Evolutionary conservation across 2,797 vertebrate species (phyloP), one percentile per base, ranked within the genome.

Genomic region (Danio tinwini): DNA sequence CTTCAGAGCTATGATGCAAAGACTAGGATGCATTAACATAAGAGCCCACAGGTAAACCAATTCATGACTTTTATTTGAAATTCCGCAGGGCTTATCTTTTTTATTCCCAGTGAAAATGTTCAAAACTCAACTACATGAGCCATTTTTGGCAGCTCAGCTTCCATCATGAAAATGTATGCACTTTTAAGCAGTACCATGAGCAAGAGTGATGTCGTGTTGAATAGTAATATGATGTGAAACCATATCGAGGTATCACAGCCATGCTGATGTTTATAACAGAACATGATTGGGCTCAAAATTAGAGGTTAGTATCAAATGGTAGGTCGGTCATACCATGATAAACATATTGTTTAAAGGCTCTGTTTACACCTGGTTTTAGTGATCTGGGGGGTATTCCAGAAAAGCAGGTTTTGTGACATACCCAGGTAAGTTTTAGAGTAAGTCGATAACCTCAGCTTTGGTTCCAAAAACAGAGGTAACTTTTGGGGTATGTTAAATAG

Each of bases 21-120:
- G 29, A 76, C 37, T 70, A 67, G 37, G 50, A 44, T 14, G 64
- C 75, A 80, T 86, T 86, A 83, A 77, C 78, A 78, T 81, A 83
- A 78, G 68, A 80, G 75, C 78, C 67, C 76, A 74, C 74, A 71
- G 75, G 72, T 81, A 71, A 73, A 84, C 73, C 62, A 16, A 58
- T 85, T 82, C 61, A 70, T 64, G 64, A 39, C 52, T 71, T 71
- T 69, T 42, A 47, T 76, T 79, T 65, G 8, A 52, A 76, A 83
- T 81, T 80, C 81, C 67, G 56, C 70, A 73, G 29, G 11, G 53
- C 74, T 72, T 16, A 62, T 53, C 55, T 61, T 47, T 49, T 71
- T 53, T 40, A 49, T 6, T 13, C 0, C 7, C 29, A 39, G 47
- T 73, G 72, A 74, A 79, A 84, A 68, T 72, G 75, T 82, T 78